Conservation (phyloP, 2,113 vertebrate genomes). For the Polypterus bichir region DNA sequence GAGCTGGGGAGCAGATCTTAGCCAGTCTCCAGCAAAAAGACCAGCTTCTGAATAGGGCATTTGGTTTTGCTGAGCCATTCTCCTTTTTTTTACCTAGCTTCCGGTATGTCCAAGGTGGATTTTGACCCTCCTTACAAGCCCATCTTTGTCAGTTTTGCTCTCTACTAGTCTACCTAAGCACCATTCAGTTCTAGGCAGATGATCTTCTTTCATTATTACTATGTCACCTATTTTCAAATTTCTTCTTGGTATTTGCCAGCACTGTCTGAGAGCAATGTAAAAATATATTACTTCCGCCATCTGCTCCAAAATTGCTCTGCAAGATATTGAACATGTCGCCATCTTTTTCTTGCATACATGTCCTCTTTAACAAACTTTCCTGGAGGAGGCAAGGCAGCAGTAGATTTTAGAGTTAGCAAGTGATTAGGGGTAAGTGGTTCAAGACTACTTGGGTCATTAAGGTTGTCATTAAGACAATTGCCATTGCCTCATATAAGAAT, state of each 20-base stretch:
- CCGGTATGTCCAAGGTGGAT: conserved; percentile 1
- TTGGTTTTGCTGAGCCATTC: conserved; percentile 4
- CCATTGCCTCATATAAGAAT: conserved; percentile 3
- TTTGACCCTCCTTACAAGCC: not conserved
- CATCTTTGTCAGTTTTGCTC: conserved; percentile 8
- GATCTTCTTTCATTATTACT: conserved; percentile 7
- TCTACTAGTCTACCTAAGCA: conserved; percentile 5
- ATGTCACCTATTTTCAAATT: conserved; percentile 3
- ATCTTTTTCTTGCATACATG: conserved; percentile 9
- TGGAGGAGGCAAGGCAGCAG: conserved; percentile 3
- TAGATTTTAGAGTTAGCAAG: conserved; percentile 5
- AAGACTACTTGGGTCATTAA: conserved; percentile 4
- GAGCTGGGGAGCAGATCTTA: too few relatives aligned
- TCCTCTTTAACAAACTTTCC: conserved; percentile 5
- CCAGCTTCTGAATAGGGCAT: too few relatives aligned
- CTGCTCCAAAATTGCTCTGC: conserved; percentile 14
- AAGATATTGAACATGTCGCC: conserved; percentile 11
- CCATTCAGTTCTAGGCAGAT: conserved; percentile 8
- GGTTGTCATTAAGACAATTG: conserved; percentile 1
- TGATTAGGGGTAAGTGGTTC: too few relatives aligned
- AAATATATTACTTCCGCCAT: conserved; percentile 12
- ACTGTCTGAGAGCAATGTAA: not conserved
- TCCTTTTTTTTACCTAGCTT: conserved; percentile 2
- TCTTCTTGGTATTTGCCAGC: conserved; percentile 4
- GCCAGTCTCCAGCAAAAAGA: too few relatives aligned